phyloP scores from a whole-genome alignment of 2,888 invertebrate genomes.

The Halictus ligatus region DNA sequence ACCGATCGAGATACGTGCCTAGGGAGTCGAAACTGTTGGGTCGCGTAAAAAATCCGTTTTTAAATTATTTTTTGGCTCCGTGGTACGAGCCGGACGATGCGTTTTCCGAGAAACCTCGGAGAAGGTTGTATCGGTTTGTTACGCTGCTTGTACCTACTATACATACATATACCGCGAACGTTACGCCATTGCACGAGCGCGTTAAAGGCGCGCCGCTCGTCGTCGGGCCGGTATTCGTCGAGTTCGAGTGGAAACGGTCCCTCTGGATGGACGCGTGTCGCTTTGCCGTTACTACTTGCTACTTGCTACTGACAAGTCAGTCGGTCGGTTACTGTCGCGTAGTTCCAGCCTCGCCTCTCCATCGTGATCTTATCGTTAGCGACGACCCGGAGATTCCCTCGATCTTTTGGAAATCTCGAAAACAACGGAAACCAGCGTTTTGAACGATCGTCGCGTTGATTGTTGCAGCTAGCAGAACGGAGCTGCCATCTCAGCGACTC shows the following conservation, averaged over 20 bases:
- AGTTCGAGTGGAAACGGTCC: slow-evolving; percentile 30
- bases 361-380: slow-evolving; percentile 28
- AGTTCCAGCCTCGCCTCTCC: slow-evolving; percentile 45
- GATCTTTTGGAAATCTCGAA: slow-evolving; percentile 37
- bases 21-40: not conserved
- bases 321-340: slow-evolving; percentile 55
- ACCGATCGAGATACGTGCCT: not conserved
- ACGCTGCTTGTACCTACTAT: not conserved
- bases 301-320: slow-evolving; percentile 40
- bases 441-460: not conserved
- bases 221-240: slow-evolving; percentile 22
- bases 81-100: too few relatives aligned
- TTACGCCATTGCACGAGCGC: not conserved
- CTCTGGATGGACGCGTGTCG: slow-evolving; percentile 24
- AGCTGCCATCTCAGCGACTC: slow-evolving; percentile 81
- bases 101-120: not conserved
- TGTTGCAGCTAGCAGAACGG: slow-evolving; percentile 79
- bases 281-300: slow-evolving; percentile 10
- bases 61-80: too few relatives aligned
- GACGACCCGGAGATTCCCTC: slow-evolving; percentile 35
- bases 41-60: not conserved
- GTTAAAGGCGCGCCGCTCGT: not conserved
- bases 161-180: not conserved
- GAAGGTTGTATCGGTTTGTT: not conserved
- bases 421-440: not conserved